phyloP scores from a whole-genome alignment of 1,140 invertebrate species.

The Hetaerina americana region DNA sequence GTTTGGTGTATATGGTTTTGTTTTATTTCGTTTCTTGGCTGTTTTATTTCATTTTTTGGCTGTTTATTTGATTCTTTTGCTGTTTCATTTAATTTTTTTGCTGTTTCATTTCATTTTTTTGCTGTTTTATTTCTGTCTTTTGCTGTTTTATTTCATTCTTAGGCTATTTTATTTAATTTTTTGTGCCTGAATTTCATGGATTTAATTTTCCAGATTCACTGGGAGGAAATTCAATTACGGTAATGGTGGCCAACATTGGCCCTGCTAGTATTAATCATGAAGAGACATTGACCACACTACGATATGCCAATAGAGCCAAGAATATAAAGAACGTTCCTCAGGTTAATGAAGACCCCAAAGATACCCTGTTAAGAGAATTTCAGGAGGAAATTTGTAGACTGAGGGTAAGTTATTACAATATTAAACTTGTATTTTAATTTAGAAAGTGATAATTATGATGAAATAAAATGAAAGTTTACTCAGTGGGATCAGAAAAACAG shows the following conservation, averaged over 20 bases:
- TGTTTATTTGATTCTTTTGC: too few relatives aligned
- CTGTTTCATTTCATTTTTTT: slow-evolving; percentile 3
- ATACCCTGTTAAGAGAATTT: slow-evolving; percentile 75
- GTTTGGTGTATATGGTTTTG: too few relatives aligned
- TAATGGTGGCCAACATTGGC: slow-evolving; percentile 94
- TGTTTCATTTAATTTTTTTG: too few relatives aligned
- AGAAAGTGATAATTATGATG: too few relatives aligned
- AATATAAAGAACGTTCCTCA: slow-evolving; percentile 92
- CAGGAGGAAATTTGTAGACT: slow-evolving; percentile 70
- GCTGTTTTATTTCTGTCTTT: not conserved
- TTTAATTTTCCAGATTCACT: slow-evolving; percentile 54
- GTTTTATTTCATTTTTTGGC: too few relatives aligned
- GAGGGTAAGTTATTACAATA: too few relatives aligned
- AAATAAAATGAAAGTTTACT: too few relatives aligned
- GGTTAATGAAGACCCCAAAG: slow-evolving; percentile 93
- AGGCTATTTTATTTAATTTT: slow-evolving; percentile 1
- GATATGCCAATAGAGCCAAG: slow-evolving; percentile 89
- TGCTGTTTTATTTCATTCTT: slow-evolving; percentile 2
- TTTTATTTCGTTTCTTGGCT: too few relatives aligned
- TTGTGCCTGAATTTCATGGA: slow-evolving; percentile 10
- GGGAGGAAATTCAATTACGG: slow-evolving; percentile 90
- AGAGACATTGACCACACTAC: slow-evolving; percentile 81
- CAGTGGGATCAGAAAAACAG: too few relatives aligned
- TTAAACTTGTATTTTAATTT: too few relatives aligned
- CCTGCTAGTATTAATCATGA: slow-evolving; percentile 94